Percentiles rank a stretch among this genome's conserved stretches.
These are phyloP conservation scores for Scopus umbretta DNA, from an alignment of 2,113 vertebrate genomes.

Conservation along the genomic window DNA sequence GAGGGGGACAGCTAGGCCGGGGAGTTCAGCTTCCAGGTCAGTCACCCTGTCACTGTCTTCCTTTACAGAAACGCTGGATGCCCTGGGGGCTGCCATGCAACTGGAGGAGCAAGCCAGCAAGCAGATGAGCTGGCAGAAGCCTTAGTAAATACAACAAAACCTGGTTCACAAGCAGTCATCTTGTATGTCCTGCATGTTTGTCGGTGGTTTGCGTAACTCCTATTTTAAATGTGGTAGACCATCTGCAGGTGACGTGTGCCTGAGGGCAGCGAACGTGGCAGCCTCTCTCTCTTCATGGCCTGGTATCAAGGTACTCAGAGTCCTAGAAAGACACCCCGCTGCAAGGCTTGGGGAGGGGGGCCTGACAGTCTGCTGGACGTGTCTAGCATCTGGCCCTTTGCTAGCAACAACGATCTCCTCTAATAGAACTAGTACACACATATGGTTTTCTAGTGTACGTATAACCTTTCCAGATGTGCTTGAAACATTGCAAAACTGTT, in stretches of 20 bases:
- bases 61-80: conserved; percentile 64
- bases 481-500: not conserved
- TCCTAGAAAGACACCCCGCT: not conserved
- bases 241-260: not conserved
- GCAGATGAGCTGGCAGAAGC: conserved; percentile 62
- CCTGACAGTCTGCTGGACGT: not conserved
- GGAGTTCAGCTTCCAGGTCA: not conserved
- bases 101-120: conserved; percentile 76
- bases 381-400: not conserved
- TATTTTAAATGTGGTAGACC: not conserved
- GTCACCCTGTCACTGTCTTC: not conserved
- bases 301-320: not conserved
- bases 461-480: not conserved
- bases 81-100: conserved; percentile 71
- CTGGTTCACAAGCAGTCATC: not conserved
- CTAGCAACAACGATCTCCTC: not conserved
- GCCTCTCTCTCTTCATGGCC: not conserved
- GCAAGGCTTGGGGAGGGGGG: not conserved
- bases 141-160: conserved; percentile 46
- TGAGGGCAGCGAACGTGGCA: not conserved
- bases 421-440: not conserved
- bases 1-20: not conserved
- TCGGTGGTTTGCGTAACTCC: not conserved
- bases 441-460: not conserved
- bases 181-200: not conserved